These are phyloP conservation scores for Aix galericulata DNA, from an alignment of 2,113 vertebrate genomes.

Conservation along the genomic window DNA sequence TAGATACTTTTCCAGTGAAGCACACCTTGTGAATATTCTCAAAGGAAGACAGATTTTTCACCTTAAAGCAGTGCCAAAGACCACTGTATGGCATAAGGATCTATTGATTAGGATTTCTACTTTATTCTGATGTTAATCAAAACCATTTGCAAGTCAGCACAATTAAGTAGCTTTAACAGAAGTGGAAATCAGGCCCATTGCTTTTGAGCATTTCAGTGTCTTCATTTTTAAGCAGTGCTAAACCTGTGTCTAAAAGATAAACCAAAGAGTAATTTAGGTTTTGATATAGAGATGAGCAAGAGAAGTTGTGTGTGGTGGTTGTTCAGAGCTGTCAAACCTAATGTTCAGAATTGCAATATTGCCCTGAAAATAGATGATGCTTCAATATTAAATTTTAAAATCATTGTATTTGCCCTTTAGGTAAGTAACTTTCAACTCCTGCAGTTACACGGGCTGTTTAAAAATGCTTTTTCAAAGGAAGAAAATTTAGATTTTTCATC, in stretches of 20 bases:
- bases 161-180: neutral
- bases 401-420: neutral
- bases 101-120: neutral
- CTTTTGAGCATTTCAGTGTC: neutral
- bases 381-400: neutral
- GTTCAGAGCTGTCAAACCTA: neutral
- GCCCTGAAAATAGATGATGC: neutral
- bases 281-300: neutral
- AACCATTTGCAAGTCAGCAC: neutral
- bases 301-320: neutral
- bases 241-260: neutral
- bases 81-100: neutral
- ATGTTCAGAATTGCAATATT: neutral
- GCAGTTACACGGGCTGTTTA: neutral
- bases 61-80: neutral
- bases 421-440: neutral
- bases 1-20: neutral
- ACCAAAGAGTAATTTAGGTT: neutral
- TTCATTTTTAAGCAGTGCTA: neutral
- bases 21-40: neutral
- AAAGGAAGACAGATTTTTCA: neutral
- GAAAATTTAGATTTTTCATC: slow-evolving; percentile 6
- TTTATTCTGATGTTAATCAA: neutral
- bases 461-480: neutral
- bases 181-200: neutral